A percentile compares a stretch with the other conserved stretches of the same genome.
phyloP scores from a whole-genome alignment of 1,140 invertebrate species.

The Protaetia brevitarsis region DNA sequence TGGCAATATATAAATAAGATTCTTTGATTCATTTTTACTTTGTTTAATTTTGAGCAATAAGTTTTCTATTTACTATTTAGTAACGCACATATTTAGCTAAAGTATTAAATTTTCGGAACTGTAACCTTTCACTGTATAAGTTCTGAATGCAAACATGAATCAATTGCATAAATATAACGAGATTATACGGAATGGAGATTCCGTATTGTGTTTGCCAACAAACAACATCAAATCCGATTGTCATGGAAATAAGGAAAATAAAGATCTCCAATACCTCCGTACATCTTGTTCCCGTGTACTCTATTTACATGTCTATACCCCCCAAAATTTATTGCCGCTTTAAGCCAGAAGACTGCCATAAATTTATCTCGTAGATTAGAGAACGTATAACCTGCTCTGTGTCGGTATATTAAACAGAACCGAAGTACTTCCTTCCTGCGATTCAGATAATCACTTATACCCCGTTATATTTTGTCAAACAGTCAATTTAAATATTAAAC shows the following conservation, averaged over 20 bases:
- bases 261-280: constrained; percentile 21
- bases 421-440: too few relatives aligned
- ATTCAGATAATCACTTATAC: too few relatives aligned
- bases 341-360: constrained; percentile 42
- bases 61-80: too few relatives aligned
- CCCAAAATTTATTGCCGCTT: constrained; percentile 40
- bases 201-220: constrained; percentile 22
- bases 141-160: constrained; percentile 18
- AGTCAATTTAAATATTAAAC: too few relatives aligned
- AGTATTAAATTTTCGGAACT: too few relatives aligned
- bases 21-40: too few relatives aligned
- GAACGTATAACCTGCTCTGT: constrained; percentile 29
- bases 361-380: constrained; percentile 42
- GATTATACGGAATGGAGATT: constrained; percentile 23
- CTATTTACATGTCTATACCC: constrained; percentile 42
- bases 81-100: too few relatives aligned
- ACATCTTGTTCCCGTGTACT: constrained; percentile 24
- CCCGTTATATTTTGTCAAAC: too few relatives aligned
- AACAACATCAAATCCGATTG: constrained; percentile 30
- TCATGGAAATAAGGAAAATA: constrained; percentile 31
- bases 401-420: neutral
- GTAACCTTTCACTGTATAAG: too few relatives aligned
- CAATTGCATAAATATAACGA: constrained; percentile 21
- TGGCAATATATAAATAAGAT: too few relatives aligned
- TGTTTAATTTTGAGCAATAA: too few relatives aligned